Base-by-base conservation (phyloP, 2,888 invertebrate genomes). In the Pseudococcus jackbeardsleyi region DNA sequence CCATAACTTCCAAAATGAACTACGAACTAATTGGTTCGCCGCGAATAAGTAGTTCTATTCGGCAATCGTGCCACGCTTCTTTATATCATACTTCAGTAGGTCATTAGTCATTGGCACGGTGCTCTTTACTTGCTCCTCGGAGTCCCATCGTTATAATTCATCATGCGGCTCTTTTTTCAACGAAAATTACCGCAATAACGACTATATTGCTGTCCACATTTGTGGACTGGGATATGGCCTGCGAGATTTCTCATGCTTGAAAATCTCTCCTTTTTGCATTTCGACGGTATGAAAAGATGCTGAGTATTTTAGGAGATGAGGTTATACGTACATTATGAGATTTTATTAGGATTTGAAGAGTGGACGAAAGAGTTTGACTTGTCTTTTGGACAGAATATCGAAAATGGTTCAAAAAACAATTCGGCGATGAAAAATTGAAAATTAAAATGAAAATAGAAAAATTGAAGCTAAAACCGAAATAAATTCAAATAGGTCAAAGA, bases 11-110 rank as follows among this genome's bases (percentile, higher is more conserved):
- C 42, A 46, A 82, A 82, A 19, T 46, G 64, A 64, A 22, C 64
- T 64, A 12, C 15, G 46, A 9, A 82, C 79, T 82, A 82, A 82
- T 82, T 82, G 46, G 79, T 82, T 82, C 19, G 46, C n/a, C 46
- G 79, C 79, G 46, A 82, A 82, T 82, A 82, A 82, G 79, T 82
- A 46, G 79, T 46, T 82, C 79, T 46, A 82, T 46, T 82, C 79
- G 79, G 46, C 79, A 46, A 82, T 82, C 79, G 79, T 82, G 79
- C 79, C 42, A 82, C 79, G 79, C 79, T 72, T 33, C 33, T 46
- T 82, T 46, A 82, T 82, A 42, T 42, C 46, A 82, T 82, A 82
- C 79, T 46, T 82, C 79, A 82, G 79, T 82, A 82, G 79, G 79
- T 82, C 79, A 82, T 82, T 82, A 82, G 79, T 82, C 79, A 82